Evolutionary conservation across 1,140 invertebrate species (phyloP).

Genomic region (Araneus ventricosus): DNA sequence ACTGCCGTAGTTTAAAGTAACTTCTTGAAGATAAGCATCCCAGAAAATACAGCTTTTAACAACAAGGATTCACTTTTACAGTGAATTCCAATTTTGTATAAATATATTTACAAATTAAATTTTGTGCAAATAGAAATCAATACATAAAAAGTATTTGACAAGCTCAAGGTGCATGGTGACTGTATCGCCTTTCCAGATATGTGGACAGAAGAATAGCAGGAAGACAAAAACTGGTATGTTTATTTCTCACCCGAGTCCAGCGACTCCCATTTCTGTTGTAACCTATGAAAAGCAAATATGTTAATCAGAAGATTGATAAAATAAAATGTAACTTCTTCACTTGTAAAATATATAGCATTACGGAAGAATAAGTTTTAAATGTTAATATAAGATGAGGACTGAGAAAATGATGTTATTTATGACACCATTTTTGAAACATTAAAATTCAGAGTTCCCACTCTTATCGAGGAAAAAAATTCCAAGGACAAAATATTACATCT

Average conservation of each 20-base stretch:
- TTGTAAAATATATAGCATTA: too few relatives aligned
- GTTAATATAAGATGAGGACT: too few relatives aligned
- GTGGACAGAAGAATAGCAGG: conserved; percentile 60
- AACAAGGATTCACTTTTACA: background rate
- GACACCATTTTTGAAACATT: too few relatives aligned
- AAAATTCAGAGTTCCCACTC: too few relatives aligned
- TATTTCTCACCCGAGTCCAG: conserved; percentile 69
- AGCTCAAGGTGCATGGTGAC: background rate
- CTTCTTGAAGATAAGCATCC: background rate
- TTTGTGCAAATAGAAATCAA: conserved; percentile 24
- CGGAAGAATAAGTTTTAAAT: too few relatives aligned
- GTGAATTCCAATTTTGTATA: background rate
- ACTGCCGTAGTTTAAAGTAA: background rate
- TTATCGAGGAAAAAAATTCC: too few relatives aligned
- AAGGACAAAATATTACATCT: too few relatives aligned
- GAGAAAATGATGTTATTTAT: too few relatives aligned
- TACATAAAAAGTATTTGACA: background rate
- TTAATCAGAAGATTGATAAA: too few relatives aligned
- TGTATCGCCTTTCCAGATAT: conserved; percentile 55
- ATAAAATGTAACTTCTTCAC: too few relatives aligned
- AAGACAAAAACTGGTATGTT: conserved; percentile 17
- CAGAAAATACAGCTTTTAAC: background rate
- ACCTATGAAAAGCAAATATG: conserved; percentile 29
- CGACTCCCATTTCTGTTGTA: conserved; percentile 65
- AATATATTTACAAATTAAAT: conserved; percentile 38